Evolutionary conservation across 2,113 vertebrate genomes (phyloP), one percentile per base, ranked within the genome.

Genomic region (Mus pahari): DNA sequence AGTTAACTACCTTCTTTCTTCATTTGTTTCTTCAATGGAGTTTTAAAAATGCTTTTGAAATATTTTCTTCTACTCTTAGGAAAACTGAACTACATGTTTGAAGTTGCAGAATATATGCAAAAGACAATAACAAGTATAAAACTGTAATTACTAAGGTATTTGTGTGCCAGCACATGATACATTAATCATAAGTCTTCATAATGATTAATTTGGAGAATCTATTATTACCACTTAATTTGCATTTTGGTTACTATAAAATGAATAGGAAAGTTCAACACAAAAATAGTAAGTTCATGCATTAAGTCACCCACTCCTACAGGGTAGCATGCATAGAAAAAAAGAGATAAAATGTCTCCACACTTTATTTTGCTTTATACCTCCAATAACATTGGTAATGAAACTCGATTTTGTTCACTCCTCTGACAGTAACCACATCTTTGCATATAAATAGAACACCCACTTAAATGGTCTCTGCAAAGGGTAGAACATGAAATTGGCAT

Each of bases 401-500:
- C 24, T 64, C 55, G 28, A 87, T 92, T 96, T 87, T 94, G 36
- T 78, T 93, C 9, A 81, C 19, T 11, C 22, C 33, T 92, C 3
- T 94, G 89, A 81, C 16, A 73, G 50, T 55, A 93, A 55, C 12
- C 87, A 31, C 74, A 91, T 66, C 39, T 94, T 58, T 93, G 7
- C 17, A 68, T 77, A 92, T 89, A 96, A 95, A 92, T 66, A 81
- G 33, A 90, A 75, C 1, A 42, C 9, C 6, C 3, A 94, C 16
- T 96, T 92, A 58, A 64, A 39, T 78, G 6, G 22, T 62, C 95
- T 92, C 94, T 93, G 5, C 9, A 93, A 90, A 26, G 87, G 12
- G 0, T 70, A 97, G 81, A 95, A 6, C 73, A 96, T 92, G 94
- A 94, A 92, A 71, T 86, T 92, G 36, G 22, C 28, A 66, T 86